Base-by-base conservation (phyloP, 2,797 vertebrate genomes). In the Helicolenus hilgendorfi region DNA sequence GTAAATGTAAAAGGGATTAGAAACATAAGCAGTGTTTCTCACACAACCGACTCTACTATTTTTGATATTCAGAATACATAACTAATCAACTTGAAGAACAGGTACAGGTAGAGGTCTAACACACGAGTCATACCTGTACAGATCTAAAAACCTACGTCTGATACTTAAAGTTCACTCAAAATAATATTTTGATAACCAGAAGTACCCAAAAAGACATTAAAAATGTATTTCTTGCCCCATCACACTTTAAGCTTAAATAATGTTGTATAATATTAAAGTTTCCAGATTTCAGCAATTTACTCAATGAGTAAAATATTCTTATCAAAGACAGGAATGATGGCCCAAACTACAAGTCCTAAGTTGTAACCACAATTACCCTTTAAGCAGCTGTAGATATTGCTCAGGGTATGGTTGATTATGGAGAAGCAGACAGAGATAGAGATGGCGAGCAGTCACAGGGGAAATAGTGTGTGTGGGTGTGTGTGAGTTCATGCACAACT, bases 321-420 rank as follows among this genome's bases (percentile, higher is more conserved):
- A 31, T 18, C 2, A 20, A 7, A 10, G 41, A 41, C 7, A 35
- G 5, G 7, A 84, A 33, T 41, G 24, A 72, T 67, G 56, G 60
- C 22, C 49, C 63, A 53, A 85, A 67, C 2, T 36, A 58, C 24
- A 58, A 67, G 1, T 36, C 14, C 22, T 13, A 55, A 27, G 22
- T 14, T 68, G 26, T n/a, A 9, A 75, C 41, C 5, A n/a, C 63
- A 89, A 75, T 85, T 4, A 20, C 15, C 31, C 29, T 64, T 77
- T 59, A 41, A 79, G 53, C 81, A 81, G 53, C 74, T 85, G 64
- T 78, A 59, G 38, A 87, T 73, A 59, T 55, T 49, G 11, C 49
- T 53, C 53, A 60, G 60, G 55, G 31, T 65, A 73, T 62, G 58
- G 64, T 71, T 75, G 76, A 84, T 91, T 70, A 83, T 81, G 58